A percentile compares a stretch with the other conserved stretches of the same genome.
phyloP scores from a whole-genome alignment of 2,113 vertebrate genomes.

The Pitta sordida region DNA sequence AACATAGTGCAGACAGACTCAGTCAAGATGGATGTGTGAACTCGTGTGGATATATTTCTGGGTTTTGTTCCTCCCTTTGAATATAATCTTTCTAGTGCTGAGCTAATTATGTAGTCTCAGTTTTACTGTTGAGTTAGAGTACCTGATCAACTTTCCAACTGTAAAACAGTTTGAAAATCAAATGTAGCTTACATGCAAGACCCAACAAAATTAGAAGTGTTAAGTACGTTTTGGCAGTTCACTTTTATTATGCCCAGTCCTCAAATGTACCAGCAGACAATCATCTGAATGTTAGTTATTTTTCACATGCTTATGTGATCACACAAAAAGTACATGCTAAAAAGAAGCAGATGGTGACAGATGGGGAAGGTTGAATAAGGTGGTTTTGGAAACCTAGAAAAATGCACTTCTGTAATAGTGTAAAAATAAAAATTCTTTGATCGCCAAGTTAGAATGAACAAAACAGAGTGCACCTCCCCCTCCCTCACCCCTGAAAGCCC shows the following conservation, averaged over 20 bases:
- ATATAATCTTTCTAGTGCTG: conserved; percentile 70
- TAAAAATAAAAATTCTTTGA: conserved; percentile 95
- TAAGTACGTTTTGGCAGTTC: conserved; percentile 94
- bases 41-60: conserved; percentile 65
- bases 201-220: conserved; percentile 89
- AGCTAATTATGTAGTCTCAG: conserved; percentile 78
- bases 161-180: conserved; percentile 82
- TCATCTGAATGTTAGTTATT: conserved; percentile 99
- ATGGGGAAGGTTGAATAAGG: conserved; percentile 99
- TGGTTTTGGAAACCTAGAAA: conserved; percentile 97
- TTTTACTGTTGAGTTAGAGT: conserved; percentile 77
- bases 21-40: conserved; percentile 52
- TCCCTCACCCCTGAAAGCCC: no score
- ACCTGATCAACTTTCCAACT: conserved; percentile 79
- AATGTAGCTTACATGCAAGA: conserved; percentile 80
- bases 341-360: conserved; percentile 99
- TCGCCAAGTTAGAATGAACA: conserved; percentile 86
- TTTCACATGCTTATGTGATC: conserved; percentile 98
- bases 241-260: conserved; percentile 90
- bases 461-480: conserved; percentile 4
- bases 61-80: conserved; percentile 66
- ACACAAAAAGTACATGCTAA: conserved; percentile 97
- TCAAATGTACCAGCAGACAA: conserved; percentile 95
- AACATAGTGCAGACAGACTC: conserved; percentile 29
- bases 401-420: conserved; percentile 91